phyloP scores from a whole-genome alignment of 1,140 invertebrate genomes.

The Solenopsis invicta region DNA sequence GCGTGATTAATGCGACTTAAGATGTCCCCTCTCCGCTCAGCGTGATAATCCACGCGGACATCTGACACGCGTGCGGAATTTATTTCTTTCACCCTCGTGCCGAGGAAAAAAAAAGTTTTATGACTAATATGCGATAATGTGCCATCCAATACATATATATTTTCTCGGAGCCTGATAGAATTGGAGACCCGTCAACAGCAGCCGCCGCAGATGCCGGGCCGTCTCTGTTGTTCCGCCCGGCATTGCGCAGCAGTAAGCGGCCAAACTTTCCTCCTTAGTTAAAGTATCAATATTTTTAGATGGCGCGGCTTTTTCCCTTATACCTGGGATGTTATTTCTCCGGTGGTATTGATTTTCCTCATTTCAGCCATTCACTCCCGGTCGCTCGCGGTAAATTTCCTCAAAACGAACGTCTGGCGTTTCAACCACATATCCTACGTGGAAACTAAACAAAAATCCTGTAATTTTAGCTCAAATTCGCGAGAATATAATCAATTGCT shows the following conservation, averaged over 20 bases:
- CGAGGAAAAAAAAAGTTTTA: constrained; percentile 77
- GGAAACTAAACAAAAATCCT: constrained; percentile 61
- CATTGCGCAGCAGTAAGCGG: constrained; percentile 45
- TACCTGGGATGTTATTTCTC: constrained; percentile 77
- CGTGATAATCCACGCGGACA: constrained; percentile 69
- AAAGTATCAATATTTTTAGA: constrained; percentile 83
- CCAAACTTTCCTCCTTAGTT: constrained; percentile 81
- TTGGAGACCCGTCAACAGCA: constrained; percentile 81
- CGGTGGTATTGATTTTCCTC: constrained; percentile 76
- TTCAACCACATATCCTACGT: background rate
- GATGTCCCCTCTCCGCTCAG: constrained; percentile 15
- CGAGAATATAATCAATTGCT: background rate
- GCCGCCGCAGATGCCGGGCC: constrained; percentile 75
- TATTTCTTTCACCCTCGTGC: constrained; percentile 55
- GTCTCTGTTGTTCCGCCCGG: constrained; percentile 36
- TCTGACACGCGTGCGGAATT: constrained; percentile 72
- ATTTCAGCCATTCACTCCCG: constrained; percentile 60
- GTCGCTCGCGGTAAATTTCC: constrained; percentile 12
- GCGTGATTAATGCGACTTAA: constrained; percentile 56
- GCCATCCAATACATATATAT: constrained; percentile 79
- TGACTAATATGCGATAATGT: constrained; percentile 81
- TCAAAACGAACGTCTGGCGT: constrained; percentile 30
- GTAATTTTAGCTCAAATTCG: background rate
- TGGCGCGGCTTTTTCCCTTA: constrained; percentile 66
- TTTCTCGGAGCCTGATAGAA: constrained; percentile 76